Percentiles rank a stretch among this genome's conserved stretches.
Conservation (phyloP, 2,888 invertebrate species). For the Hirtodrosophila cameraria region DNA sequence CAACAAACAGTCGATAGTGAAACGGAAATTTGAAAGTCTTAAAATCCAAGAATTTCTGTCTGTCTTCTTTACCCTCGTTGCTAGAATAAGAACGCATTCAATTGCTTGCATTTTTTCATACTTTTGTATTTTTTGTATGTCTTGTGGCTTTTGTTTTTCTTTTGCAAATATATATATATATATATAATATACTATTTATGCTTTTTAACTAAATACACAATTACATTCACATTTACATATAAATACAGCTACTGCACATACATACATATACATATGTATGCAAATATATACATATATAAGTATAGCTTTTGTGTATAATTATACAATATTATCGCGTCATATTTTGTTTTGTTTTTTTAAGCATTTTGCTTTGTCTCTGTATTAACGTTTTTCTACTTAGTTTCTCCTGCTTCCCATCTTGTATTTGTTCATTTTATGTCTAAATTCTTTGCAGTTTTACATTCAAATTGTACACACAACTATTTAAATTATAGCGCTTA, state of each 20-base stretch:
- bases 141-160: constrained; percentile 41
- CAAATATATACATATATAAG: constrained; percentile 58
- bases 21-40: neutral
- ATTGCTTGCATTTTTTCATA: constrained; percentile 30
- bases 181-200: constrained; percentile 48
- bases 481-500: constrained; percentile 72
- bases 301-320: constrained; percentile 65
- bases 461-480: constrained; percentile 62
- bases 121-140: constrained; percentile 55
- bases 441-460: constrained; percentile 74
- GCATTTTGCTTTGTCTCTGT: constrained; percentile 49
- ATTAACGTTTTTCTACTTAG: constrained; percentile 23
- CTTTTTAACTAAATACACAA: constrained; percentile 74
- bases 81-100: neutral
- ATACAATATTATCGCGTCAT: constrained; percentile 74
- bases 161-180: constrained; percentile 71
- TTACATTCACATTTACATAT: constrained; percentile 79
- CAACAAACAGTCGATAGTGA: too few relatives aligned
- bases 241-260: constrained; percentile 75
- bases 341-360: constrained; percentile 39
- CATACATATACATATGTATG: constrained; percentile 60
- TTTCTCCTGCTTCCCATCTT: constrained; percentile 44
- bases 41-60: neutral
- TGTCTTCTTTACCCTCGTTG: too few relatives aligned
- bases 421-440: constrained; percentile 76